Evolutionary conservation across 2,888 invertebrate species (phyloP).

Genomic region (Lepidochrysops patricia): DNA sequence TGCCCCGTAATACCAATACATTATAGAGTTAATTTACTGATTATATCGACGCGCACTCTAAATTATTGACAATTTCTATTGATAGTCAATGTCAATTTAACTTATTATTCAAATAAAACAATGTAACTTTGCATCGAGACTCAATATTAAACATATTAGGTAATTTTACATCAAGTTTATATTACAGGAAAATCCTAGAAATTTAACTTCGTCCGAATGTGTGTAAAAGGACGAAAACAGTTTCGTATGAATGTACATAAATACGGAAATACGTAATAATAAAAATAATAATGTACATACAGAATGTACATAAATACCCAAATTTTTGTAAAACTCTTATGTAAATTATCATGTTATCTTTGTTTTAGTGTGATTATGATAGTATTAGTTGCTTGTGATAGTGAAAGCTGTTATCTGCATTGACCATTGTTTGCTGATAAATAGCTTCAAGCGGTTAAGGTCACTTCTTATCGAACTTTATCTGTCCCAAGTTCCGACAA

Average conservation of each 20-base stretch:
- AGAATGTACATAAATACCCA: too few species aligned
- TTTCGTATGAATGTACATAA: too few species aligned
- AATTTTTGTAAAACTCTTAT: neutral
- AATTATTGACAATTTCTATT: neutral
- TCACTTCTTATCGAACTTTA: slow-evolving; percentile 40
- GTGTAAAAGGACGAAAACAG: too few species aligned
- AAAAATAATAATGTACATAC: too few species aligned
- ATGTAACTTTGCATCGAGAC: too few species aligned
- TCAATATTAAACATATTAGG: too few species aligned
- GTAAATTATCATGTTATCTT: neutral
- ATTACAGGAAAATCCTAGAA: too few species aligned
- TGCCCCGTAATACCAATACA: neutral
- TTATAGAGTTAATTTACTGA: neutral
- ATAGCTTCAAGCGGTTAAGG: slow-evolving; percentile 43
- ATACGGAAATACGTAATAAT: too few species aligned
- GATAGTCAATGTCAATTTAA: neutral
- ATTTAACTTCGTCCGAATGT: too few species aligned
- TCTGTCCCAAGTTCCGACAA: slow-evolving; percentile 12
- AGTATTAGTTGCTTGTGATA: slow-evolving; percentile 26
- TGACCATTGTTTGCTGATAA: slow-evolving; percentile 40
- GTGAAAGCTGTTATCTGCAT: slow-evolving; percentile 20
- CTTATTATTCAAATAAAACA: neutral
- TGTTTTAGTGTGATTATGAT: slow-evolving; percentile 17
- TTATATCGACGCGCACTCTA: neutral
- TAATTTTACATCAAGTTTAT: too few species aligned